phyloP scores from a whole-genome alignment of 2,113 vertebrate genomes.

The Tragelaphus imberbis region DNA sequence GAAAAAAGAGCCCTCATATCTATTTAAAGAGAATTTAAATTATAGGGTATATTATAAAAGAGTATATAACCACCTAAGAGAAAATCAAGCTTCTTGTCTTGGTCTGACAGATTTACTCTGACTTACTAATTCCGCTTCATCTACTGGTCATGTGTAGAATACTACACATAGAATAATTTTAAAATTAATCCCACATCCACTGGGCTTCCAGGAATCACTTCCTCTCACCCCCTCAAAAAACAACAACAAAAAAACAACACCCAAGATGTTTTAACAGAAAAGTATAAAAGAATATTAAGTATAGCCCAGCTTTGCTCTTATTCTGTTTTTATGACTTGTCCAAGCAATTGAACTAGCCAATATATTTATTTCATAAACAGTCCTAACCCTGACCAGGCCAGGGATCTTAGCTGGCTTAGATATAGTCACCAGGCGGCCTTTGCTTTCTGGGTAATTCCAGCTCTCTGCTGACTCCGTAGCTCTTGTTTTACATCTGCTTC shows the following conservation, averaged over 20 bases:
- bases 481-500: background rate
- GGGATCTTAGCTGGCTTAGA: background rate
- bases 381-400: background rate
- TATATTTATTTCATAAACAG: background rate
- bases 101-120: background rate
- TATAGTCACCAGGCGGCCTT: background rate
- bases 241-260: fast-evolving
- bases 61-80: background rate
- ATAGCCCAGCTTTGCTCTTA: background rate
- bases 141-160: background rate
- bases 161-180: background rate
- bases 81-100: background rate
- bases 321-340: background rate
- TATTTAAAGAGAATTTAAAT: background rate
- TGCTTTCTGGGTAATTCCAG: background rate
- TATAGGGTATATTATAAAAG: background rate
- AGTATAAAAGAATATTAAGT: background rate
- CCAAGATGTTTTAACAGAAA: background rate
- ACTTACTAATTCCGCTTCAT: background rate
- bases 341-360: background rate
- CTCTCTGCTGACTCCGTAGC: background rate
- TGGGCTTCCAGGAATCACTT: background rate
- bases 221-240: background rate
- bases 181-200: background rate
- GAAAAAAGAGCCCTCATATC: background rate